phyloP scores from a whole-genome alignment of 2,797 vertebrate species.

The Alosa sapidissima region DNA sequence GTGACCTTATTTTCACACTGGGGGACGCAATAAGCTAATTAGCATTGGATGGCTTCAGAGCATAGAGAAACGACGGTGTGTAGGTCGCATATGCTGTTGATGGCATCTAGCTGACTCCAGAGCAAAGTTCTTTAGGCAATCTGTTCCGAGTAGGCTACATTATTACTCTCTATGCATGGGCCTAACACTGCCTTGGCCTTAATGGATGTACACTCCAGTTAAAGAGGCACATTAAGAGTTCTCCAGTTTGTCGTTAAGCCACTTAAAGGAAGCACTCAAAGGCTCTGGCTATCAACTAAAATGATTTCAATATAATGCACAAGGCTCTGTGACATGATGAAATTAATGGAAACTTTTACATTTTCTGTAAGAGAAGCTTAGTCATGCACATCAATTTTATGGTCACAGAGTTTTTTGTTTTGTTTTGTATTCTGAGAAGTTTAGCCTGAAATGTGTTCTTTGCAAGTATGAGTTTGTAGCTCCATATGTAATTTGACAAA shows the following conservation, averaged over 20 bases:
- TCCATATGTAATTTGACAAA: too few relatives aligned
- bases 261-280: not conserved
- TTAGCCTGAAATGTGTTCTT: too few relatives aligned
- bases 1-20: not conserved
- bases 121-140: not conserved
- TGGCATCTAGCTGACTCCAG: not conserved
- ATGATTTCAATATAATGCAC: not conserved
- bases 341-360: not conserved
- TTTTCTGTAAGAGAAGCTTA: too few relatives aligned
- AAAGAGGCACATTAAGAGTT: too few relatives aligned
- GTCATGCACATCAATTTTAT: too few relatives aligned
- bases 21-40: not conserved
- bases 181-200: not conserved
- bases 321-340: not conserved
- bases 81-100: slow-evolving; percentile 7
- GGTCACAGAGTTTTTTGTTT: not conserved
- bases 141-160: not conserved
- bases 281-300: not conserved
- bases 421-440: not conserved
- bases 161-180: not conserved
- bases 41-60: not conserved
- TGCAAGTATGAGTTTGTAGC: too few relatives aligned
- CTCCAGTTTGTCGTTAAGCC: not conserved
- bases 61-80: not conserved
- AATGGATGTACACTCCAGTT: too few relatives aligned